These are phyloP conservation scores for Cheilosia vulpina DNA, from an alignment of 2,888 invertebrate species.

Conservation along the genomic window DNA sequence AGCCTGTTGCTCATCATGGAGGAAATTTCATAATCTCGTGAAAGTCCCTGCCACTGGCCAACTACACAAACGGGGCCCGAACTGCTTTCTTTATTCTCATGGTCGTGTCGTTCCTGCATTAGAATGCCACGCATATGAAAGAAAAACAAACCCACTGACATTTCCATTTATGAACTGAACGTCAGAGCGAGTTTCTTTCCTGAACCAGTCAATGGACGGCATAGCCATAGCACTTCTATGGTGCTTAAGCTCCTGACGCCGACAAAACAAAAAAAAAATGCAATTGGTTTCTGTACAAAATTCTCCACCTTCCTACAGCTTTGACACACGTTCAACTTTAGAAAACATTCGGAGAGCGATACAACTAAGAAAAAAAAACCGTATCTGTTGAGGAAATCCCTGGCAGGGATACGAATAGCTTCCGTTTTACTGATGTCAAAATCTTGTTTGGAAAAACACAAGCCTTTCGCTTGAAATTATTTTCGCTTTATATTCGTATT, in stretches of 20 bases:
- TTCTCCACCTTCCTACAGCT: background rate
- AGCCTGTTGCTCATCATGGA: background rate
- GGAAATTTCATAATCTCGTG: background rate
- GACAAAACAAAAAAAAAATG: slow-evolving; percentile 31
- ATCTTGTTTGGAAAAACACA: slow-evolving; percentile 45
- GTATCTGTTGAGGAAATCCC: slow-evolving; percentile 50
- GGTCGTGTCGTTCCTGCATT: slow-evolving; percentile 4
- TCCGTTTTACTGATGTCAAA: slow-evolving; percentile 59
- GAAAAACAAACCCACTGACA: slow-evolving; percentile 13
- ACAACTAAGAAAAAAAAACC: slow-evolving; percentile 1
- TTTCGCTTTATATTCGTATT: slow-evolving; percentile 1
- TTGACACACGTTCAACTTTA: background rate
- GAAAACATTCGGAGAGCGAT: background rate
- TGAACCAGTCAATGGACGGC: slow-evolving; percentile 33
- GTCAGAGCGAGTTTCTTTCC: slow-evolving; percentile 10
- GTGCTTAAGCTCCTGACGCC: slow-evolving; percentile 17
- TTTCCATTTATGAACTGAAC: background rate
- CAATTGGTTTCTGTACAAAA: slow-evolving; percentile 32
- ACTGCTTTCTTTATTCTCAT: background rate
- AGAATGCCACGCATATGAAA: slow-evolving; percentile 8
- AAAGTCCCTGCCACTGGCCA: background rate
- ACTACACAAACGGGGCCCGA: background rate
- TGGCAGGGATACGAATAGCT: slow-evolving; percentile 48
- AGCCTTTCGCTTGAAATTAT: slow-evolving; percentile 52
- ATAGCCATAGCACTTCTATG: background rate